phyloP scores from a whole-genome alignment of 2,113 vertebrate genomes.

The Ptilorrhoa leucosticta region DNA sequence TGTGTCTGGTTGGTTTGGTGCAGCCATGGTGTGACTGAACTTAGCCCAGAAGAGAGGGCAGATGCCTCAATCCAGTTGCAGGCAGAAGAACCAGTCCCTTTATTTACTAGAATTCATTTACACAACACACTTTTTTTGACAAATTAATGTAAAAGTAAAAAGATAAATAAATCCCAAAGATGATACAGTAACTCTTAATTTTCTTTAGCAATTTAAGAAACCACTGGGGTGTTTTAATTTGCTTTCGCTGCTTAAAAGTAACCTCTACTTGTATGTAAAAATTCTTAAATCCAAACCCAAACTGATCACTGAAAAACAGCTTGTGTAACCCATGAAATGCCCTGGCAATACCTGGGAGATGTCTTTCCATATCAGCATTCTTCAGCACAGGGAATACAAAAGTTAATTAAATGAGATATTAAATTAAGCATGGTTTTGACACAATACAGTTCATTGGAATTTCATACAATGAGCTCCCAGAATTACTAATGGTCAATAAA shows the following conservation, averaged over 20 bases:
- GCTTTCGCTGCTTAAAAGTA: neutral
- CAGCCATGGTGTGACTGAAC: neutral
- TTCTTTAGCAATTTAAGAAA: neutral
- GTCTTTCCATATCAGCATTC: neutral
- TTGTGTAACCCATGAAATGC: neutral
- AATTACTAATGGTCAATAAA: neutral
- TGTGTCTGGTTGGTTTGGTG: neutral
- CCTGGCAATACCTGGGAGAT: neutral
- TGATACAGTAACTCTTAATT: neutral
- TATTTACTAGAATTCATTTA: neutral
- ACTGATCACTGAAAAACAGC: neutral
- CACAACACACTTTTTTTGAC: neutral
- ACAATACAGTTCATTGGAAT: neutral
- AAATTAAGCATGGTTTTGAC: conserved; percentile 19
- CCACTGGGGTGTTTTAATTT: neutral
- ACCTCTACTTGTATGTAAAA: neutral
- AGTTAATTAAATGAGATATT: conserved; percentile 17
- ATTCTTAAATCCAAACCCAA: neutral
- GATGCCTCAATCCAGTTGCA: neutral
- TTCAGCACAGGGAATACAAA: neutral
- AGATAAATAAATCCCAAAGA: neutral
- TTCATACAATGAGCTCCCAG: neutral
- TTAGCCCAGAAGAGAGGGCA: neutral
- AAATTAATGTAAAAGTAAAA: neutral
- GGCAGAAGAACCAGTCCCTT: neutral